Conservation (phyloP, 1,140 invertebrate species). For the Drosophila tristis region DNA sequence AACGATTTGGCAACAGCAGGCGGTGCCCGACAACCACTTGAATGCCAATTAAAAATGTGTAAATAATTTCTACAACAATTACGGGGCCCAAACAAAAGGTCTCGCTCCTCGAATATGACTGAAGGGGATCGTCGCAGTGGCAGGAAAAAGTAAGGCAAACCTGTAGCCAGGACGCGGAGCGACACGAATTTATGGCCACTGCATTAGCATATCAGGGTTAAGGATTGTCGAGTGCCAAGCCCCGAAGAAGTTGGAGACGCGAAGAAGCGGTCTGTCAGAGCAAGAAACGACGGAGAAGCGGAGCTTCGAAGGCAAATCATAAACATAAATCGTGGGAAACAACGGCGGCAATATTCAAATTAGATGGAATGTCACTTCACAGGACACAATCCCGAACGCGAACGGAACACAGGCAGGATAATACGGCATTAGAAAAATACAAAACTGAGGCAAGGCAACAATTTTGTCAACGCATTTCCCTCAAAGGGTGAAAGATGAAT, state of each 20-base stretch:
- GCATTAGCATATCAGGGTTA: slow-evolving; percentile 68
- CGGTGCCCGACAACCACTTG: slow-evolving; percentile 71
- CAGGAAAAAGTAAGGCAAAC: slow-evolving; percentile 26
- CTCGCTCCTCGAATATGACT: slow-evolving; percentile 48
- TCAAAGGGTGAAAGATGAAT: slow-evolving; percentile 45
- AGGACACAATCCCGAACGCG: slow-evolving; percentile 42
- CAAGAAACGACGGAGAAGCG: slow-evolving; percentile 15
- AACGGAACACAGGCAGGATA: slow-evolving; percentile 42
- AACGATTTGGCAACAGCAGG: slow-evolving; percentile 40
- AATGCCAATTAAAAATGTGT: slow-evolving; percentile 80
- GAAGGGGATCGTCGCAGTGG: slow-evolving; percentile 6
- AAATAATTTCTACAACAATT: slow-evolving; percentile 79
- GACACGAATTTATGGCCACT: slow-evolving; percentile 64
- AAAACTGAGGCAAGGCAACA: slow-evolving; percentile 48
- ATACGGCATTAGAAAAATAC: slow-evolving; percentile 56
- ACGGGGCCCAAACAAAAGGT: slow-evolving; percentile 58
- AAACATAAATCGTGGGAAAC: slow-evolving; percentile 79
- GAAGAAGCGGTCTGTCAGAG: slow-evolving; percentile 40
- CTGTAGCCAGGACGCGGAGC: slow-evolving; percentile 47
- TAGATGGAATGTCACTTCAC: slow-evolving; percentile 72
- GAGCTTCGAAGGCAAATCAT: slow-evolving; percentile 53
- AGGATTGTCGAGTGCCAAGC: slow-evolving; percentile 56
- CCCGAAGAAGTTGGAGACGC: neutral
- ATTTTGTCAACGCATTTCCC: slow-evolving; percentile 68
- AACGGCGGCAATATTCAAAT: slow-evolving; percentile 67